phyloP scores from a whole-genome alignment of 2,797 vertebrate species.

The Cheracebus regulus region DNA sequence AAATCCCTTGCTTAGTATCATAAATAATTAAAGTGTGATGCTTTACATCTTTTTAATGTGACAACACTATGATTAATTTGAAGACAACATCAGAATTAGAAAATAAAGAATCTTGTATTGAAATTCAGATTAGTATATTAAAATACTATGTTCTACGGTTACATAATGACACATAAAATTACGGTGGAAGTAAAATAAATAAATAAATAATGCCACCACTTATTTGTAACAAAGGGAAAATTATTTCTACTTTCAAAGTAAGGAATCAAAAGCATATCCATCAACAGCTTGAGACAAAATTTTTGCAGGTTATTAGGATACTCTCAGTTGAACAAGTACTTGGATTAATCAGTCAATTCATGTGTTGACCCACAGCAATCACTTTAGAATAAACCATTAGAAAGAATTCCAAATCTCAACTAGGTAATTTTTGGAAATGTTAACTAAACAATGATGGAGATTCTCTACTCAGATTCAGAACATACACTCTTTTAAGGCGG shows the following conservation, averaged over 20 bases:
- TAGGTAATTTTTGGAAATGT: conserved; percentile 6
- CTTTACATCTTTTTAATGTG: background rate
- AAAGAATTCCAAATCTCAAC: conserved; percentile 6
- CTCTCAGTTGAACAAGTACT: conserved; percentile 18
- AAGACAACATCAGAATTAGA: conserved; percentile 24
- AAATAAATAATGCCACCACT: conserved; percentile 16
- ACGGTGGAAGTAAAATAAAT: background rate
- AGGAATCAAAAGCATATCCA: conserved; percentile 20
- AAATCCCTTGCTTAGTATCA: background rate
- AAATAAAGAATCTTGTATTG: background rate
- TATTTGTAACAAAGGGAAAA: background rate
- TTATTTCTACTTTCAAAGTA: conserved; percentile 43
- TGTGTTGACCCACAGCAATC: background rate
- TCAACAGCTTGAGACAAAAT: background rate
- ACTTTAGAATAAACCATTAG: background rate
- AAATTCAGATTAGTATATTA: conserved; percentile 23
- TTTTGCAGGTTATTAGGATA: background rate
- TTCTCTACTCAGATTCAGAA: conserved; percentile 4
- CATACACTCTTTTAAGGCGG: background rate
- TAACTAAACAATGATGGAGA: conserved; percentile 38
- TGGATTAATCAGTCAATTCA: conserved; percentile 14
- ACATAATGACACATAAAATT: conserved; percentile 30
- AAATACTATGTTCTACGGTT: conserved; percentile 34
- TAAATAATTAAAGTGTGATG: conserved; percentile 17
- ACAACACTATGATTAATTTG: conserved; percentile 36